phyloP scores from a whole-genome alignment of 2,113 vertebrate genomes.

The Rhea pennata region DNA sequence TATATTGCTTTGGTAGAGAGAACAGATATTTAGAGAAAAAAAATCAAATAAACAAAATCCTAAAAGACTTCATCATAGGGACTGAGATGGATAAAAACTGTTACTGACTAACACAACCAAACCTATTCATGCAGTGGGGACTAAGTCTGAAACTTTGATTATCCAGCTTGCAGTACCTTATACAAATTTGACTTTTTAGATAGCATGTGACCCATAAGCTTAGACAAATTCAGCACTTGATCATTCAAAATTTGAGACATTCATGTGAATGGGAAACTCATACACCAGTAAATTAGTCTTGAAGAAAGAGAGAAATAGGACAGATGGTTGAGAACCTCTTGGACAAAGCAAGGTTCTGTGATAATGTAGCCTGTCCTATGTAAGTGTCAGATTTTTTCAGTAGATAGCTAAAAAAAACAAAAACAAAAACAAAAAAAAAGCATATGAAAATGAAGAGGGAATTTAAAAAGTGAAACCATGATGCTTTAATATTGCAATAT shows the following conservation, averaged over 20 bases:
- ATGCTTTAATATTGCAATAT: slow-evolving; percentile 49
- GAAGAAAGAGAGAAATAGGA: not conserved
- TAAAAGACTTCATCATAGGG: slow-evolving; percentile 21
- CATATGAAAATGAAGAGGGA: slow-evolving; percentile 60
- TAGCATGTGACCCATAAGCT: not conserved
- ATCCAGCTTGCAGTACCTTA: not conserved
- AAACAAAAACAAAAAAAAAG: not conserved
- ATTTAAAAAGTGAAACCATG: slow-evolving; percentile 59
- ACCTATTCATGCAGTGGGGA: not conserved
- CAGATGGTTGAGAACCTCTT: not conserved
- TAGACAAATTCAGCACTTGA: not conserved
- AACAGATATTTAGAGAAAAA: slow-evolving; percentile 24
- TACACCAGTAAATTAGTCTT: not conserved
- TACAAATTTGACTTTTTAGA: not conserved
- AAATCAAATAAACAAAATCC: slow-evolving; percentile 8
- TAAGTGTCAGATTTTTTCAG: not conserved
- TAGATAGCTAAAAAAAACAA: not conserved
- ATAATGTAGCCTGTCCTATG: not conserved
- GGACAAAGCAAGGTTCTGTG: not conserved
- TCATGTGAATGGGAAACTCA: not conserved
- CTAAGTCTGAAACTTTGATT: not conserved
- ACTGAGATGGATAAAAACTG: slow-evolving; percentile 3
- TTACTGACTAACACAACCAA: not conserved
- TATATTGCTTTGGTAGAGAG: not conserved
- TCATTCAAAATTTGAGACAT: not conserved